These are phyloP conservation scores for Squalus acanthias DNA, from an alignment of 2,797 vertebrate genomes.

Conservation along the genomic window DNA sequence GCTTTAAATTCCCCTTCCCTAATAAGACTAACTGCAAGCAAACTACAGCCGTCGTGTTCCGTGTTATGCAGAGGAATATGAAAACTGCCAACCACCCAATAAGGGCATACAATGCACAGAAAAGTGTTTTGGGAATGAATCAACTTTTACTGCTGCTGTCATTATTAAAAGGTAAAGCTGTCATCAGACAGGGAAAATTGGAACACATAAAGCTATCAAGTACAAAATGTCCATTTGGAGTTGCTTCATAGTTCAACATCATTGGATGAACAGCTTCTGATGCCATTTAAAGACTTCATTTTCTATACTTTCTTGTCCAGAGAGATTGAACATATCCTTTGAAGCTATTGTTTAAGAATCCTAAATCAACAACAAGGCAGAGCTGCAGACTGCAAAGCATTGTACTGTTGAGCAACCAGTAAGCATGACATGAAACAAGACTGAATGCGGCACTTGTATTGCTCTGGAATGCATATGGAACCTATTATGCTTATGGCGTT, in stretches of 20 bases:
- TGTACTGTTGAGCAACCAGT: neutral
- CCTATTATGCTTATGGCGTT: neutral
- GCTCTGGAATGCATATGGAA: neutral
- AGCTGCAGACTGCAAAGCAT: neutral
- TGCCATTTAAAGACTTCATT: neutral
- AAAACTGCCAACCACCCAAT: neutral
- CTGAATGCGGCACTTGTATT: neutral
- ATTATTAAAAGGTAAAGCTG: neutral
- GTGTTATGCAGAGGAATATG: neutral
- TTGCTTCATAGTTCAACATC: neutral
- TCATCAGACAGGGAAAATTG: neutral
- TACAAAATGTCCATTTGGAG: neutral
- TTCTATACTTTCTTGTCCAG: neutral
- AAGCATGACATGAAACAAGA: neutral
- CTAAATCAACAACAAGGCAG: neutral
- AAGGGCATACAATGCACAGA: neutral
- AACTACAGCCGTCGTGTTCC: neutral
- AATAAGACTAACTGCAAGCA: neutral
- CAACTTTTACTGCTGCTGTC: neutral
- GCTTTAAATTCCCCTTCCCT: neutral
- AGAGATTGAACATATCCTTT: neutral
- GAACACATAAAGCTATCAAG: neutral
- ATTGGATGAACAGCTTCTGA: neutral
- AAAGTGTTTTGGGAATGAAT: neutral
- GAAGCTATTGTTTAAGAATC: neutral